Evolutionary conservation across 2,113 vertebrate species (phyloP).

Genomic region (Vidua chalybeata): DNA sequence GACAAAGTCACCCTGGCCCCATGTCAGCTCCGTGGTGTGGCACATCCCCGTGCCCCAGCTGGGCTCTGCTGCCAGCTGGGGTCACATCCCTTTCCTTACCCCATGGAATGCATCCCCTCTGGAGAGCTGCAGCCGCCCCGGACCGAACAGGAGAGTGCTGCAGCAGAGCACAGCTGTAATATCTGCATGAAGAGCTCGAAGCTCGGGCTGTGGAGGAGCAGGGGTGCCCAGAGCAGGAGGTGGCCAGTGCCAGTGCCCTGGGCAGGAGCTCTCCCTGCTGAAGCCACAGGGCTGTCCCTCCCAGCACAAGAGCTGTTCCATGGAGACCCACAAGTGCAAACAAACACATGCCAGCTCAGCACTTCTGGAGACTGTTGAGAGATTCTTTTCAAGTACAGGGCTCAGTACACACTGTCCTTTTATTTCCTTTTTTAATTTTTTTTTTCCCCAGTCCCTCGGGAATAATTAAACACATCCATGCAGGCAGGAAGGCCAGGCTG

Average conservation of each 20-base stretch:
- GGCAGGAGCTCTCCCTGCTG: background rate
- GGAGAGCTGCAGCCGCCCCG: background rate
- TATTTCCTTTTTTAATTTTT: background rate
- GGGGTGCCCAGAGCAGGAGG: background rate
- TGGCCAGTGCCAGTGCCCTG: fast-evolving
- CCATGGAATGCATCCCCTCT: fast-evolving
- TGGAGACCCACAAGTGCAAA: background rate
- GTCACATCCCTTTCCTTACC: background rate
- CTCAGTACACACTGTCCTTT: background rate
- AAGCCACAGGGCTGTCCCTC: background rate
- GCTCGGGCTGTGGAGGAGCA: background rate
- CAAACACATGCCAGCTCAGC: background rate
- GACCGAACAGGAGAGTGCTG: background rate
- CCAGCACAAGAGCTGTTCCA: background rate
- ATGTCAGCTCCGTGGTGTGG: background rate
- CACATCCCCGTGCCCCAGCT: background rate
- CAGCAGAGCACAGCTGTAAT: fast-evolving
- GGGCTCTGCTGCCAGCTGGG: fast-evolving
- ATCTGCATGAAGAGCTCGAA: fast-evolving
- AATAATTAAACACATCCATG: background rate
- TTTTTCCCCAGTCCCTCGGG: background rate
- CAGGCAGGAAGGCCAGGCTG: background rate
- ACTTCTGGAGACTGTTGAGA: background rate
- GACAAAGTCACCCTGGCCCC: background rate
- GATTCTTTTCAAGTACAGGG: background rate